Percentiles rank a stretch among this genome's conserved stretches.
These are phyloP conservation scores for Halcyon badia DNA, from an alignment of 2,797 vertebrate genomes.

Conservation along the genomic window DNA sequence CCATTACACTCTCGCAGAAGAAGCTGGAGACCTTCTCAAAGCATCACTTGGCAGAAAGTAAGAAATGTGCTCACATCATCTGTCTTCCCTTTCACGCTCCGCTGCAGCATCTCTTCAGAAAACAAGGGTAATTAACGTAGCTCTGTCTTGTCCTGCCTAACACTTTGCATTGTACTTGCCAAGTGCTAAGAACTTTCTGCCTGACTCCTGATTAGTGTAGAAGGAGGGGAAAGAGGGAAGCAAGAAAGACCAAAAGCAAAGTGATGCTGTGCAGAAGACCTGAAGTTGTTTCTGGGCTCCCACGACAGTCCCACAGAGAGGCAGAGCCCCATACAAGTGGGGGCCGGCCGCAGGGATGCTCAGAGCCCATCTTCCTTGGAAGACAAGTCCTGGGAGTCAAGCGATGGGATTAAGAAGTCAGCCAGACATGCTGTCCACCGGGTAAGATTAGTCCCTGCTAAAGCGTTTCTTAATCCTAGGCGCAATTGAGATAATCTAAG, in stretches of 20 bases:
- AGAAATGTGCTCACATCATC: neutral
- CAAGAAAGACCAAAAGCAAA: neutral
- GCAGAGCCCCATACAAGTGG: neutral
- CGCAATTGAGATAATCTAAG: slow-evolving; percentile 14
- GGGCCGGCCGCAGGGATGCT: neutral
- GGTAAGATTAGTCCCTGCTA: slow-evolving; percentile 6
- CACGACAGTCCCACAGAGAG: neutral
- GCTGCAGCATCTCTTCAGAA: neutral
- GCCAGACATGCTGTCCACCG: neutral
- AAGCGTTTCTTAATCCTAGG: slow-evolving; percentile 13
- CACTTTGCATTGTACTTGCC: neutral
- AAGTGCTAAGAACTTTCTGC: neutral
- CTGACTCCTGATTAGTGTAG: neutral
- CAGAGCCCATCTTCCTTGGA: neutral
- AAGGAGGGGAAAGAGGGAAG: neutral
- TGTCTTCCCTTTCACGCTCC: slow-evolving; percentile 13
- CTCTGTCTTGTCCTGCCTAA: neutral
- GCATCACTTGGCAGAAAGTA: neutral
- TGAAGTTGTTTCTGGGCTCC: neutral
- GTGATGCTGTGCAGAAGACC: neutral
- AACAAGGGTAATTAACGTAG: neutral
- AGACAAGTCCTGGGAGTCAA: neutral
- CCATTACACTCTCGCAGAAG: accelerated
- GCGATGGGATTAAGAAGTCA: neutral
- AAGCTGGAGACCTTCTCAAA: neutral